These are phyloP conservation scores for Neotoma lepida DNA, from an alignment of 2,113 vertebrate genomes.

Conservation along the genomic window DNA sequence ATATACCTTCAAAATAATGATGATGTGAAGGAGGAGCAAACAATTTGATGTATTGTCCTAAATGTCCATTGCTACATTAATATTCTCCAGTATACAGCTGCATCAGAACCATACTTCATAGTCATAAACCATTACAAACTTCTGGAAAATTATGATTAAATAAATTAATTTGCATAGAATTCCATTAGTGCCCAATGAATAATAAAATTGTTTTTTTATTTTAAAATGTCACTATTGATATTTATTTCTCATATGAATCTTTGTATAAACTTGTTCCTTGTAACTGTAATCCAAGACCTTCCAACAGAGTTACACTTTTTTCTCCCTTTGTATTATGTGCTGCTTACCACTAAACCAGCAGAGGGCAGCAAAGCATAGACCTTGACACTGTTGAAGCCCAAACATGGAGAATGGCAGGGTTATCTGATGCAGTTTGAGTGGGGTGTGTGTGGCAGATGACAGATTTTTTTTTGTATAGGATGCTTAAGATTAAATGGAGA, in stretches of 20 bases:
- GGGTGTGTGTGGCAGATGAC: neutral
- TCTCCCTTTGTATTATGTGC: neutral
- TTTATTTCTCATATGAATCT: neutral
- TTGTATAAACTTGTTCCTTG: neutral
- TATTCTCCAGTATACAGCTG: neutral
- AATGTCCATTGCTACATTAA: neutral
- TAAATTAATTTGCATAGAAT: constrained; percentile 18
- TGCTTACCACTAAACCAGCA: constrained; percentile 3
- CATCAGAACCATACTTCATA: neutral
- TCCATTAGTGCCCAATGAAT: neutral
- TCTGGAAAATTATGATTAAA: constrained; percentile 19
- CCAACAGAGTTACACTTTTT: neutral
- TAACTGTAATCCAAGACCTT: neutral
- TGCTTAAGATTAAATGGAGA: constrained; percentile 39
- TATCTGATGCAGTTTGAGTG: constrained; percentile 13
- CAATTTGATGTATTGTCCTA: neutral
- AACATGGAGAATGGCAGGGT: neutral
- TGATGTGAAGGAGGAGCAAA: neutral
- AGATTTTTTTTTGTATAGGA: constrained; percentile 1
- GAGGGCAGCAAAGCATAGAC: constrained; percentile 71
- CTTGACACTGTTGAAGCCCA: neutral
- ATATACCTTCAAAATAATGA: neutral
- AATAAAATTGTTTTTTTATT: neutral
- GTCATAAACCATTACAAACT: neutral
- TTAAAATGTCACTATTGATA: neutral